phyloP scores from a whole-genome alignment of 2,113 vertebrate species.

The Cololabis saira region DNA sequence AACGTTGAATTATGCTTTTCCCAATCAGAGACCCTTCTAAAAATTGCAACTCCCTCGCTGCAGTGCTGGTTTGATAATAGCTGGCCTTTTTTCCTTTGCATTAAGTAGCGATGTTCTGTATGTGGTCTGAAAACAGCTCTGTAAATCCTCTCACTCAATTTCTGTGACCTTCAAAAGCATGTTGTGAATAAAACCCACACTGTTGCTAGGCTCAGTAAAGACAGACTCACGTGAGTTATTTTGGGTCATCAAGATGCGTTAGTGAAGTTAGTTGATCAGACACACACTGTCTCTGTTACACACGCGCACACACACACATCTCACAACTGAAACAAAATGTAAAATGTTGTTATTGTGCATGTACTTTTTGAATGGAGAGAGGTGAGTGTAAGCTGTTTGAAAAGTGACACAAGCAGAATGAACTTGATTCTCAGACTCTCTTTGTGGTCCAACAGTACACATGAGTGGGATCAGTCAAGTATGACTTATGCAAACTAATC shows the following conservation, averaged over 20 bases:
- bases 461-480: neutral
- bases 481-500: conserved; percentile 8
- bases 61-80: conserved; percentile 12
- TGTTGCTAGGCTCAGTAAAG: conserved; percentile 66
- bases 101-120: conserved; percentile 64
- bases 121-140: conserved; percentile 70
- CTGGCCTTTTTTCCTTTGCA: conserved; percentile 25
- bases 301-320: conserved; percentile 1
- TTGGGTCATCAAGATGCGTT: conserved; percentile 40
- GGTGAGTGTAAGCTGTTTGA: neutral
- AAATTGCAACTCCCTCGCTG: neutral
- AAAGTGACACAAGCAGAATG: neutral
- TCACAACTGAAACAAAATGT: neutral
- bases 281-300: neutral
- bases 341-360: neutral
- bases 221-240: conserved; percentile 71
- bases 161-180: conserved; percentile 70
- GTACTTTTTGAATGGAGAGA: too few relatives aligned
- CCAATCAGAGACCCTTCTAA: neutral
- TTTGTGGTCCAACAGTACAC: neutral
- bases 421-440: too few relatives aligned
- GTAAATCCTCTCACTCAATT: conserved; percentile 67
- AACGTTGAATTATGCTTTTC: neutral
- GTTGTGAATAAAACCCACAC: conserved; percentile 59
- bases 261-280: conserved; percentile 14